Base-by-base conservation (phyloP, 2,113 vertebrate species). In the Protobothrops mucrosquamatus region DNA sequence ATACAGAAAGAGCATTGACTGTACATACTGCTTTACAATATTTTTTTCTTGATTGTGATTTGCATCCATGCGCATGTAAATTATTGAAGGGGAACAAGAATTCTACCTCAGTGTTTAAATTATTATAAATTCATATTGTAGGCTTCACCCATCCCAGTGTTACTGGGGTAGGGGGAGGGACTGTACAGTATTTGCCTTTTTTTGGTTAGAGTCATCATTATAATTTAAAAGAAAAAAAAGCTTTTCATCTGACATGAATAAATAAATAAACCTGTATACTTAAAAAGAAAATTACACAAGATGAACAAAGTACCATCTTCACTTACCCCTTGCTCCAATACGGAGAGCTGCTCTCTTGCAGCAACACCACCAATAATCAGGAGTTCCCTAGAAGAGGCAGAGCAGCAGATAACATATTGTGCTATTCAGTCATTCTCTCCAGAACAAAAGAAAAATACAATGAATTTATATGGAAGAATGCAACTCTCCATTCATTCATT, bases 331-430 rank as follows among this genome's bases (percentile, higher is more conserved):
- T 98, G 98, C 43, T 99, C 99, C 94, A 99, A 96, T 93, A 98
- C 90, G 8, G 98, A 97, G 8, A 99, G 98, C 94, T 99, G 99
- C 43, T 99, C 99, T 94, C 99, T 99, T 51, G 99, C 99, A 92
- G 99, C 97, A 90, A 99, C 99, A 0, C 99, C 99, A 93, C 99
- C 99, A 88, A 99, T 99, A 94, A 99, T 99, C 90, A 99, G 96
- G 43, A 99, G 97, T 15, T 99, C 99, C 96, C 99, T 99, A 96
- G 74, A 97, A 94, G 0, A 93, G 86, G 15, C 14, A 93, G 6
- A 51, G 15, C 18, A 61, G 34, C 26, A 20, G 11, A 92, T 74
- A 12, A 69, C 1, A 23, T 39, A 52, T 86, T 39, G 2, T 85
- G 26, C 14, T 39, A 4, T 86, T 12, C 12, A 39, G 20, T 59